Base-by-base conservation (phyloP, 1,140 invertebrate genomes). In the Caerostris darwini region DNA sequence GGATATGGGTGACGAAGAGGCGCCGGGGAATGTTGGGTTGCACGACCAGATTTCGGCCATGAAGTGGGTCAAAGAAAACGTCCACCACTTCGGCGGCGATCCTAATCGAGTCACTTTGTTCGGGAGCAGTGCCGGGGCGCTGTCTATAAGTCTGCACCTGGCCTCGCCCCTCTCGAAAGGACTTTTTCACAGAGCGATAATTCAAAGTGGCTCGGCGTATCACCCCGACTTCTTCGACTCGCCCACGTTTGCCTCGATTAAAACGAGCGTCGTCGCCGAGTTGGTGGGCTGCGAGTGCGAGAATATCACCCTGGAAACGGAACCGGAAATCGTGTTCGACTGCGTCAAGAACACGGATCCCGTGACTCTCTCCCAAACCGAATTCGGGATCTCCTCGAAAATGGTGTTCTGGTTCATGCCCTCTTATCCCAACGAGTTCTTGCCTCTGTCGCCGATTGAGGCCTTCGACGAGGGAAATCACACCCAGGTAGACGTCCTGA, bases 21-120 rank as follows among this genome's bases (percentile, higher is more conserved):
- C 94, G 4, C 95, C 95, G 2, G 95, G 95, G 3, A 95, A 95
- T 90, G 50, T 87, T 50, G 95, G 96, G n/a, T 94, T 97, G 19
- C 95, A 95, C 85, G 96, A 97, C 94, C 96, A 96, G 92, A 94
- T 54, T n/a, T 56, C 96, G 82, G 96, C 96, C 14, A 77, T 97
- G 5, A 50, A 94, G 67, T 96, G 96, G 95, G 95, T 96, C 34
- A 92, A 95, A 69, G 92, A 96, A 19, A 95, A 96, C 91, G 96
- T 96, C 77, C 81, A 88, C 6, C 67, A 94, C n/a, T 96, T 96
- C 93, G 96, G 96, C 3, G 96, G 96, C 7, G 95, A 96, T 86
- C 91, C 95, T 0, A 85, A 95, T 50, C 92, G 91, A 10, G 95
- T 97, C 2, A 97, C 97, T 12, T 92, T 97, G 4, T 96, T 97